Conservation (phyloP, 2,113 vertebrate genomes). For the Ginglymostoma cirratum region DNA sequence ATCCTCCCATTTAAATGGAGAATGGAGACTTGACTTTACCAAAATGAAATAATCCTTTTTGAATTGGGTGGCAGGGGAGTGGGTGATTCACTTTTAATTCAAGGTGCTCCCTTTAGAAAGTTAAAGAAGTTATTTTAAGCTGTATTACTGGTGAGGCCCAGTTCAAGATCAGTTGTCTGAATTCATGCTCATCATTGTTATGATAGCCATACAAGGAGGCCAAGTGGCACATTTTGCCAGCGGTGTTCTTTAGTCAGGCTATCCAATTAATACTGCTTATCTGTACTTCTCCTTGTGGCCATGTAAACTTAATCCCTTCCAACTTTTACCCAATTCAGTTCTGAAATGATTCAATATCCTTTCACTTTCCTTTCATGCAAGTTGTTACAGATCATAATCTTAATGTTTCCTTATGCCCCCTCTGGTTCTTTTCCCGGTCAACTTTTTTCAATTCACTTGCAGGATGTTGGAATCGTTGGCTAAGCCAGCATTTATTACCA, state of each 20-base stretch:
- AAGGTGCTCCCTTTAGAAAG: neutral
- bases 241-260: neutral
- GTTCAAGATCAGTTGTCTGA: neutral
- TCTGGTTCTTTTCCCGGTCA: neutral
- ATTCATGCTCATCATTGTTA: neutral
- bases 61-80: neutral
- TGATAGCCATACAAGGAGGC: neutral
- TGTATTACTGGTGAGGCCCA: neutral
- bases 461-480: no score
- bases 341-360: neutral
- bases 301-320: neutral
- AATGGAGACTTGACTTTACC: neutral
- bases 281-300: neutral
- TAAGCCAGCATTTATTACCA: no score
- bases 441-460: no score
- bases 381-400: neutral
- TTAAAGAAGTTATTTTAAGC: neutral
- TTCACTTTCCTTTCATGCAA: neutral
- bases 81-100: neutral
- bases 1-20: neutral
- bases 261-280: neutral
- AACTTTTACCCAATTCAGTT: neutral
- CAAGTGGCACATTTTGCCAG: neutral
- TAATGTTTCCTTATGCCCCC: neutral
- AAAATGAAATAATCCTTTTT: neutral